Base-by-base conservation (phyloP, 2,888 invertebrate genomes). In the Thymelicus sylvestris region DNA sequence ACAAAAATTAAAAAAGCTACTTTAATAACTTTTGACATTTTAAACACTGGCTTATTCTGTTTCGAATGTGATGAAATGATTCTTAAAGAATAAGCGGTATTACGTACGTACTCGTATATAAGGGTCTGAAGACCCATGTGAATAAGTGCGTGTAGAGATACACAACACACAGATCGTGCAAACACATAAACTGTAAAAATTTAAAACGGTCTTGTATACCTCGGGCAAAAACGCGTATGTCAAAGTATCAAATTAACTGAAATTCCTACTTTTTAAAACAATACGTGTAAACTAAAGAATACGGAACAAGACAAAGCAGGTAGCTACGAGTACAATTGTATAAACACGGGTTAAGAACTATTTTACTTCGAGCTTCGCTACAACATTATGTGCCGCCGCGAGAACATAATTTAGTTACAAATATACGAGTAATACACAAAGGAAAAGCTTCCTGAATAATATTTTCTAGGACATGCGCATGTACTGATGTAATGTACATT, bases 401-500 rank as follows among this genome's bases (percentile, higher is more conserved):
- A 55, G 24, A 55, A 55, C 24, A 24, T 55, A 55, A 55, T 55
- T 55, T 24, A 24, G 55, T 55, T 55, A 24, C 24, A 55, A 52
- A 10, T 31, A 57, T 59, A n/a, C n/a, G n/a, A n/a, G n/a, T n/a
- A 59, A 59, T 59, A 39, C 39, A 39, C 39, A 63, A 38, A 63
- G 48, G 48, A 8, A 7, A 50, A 41, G 19, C 6, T 47, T 44
- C 48, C 15, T 66, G 57, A 47, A 66, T 57, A 52, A 66, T 57
- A 52, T 31, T 44, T 38, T 31, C 31, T 31, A 44, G 24, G 15
- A 66, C n/a, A 52, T 19, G 55, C 41, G 65, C 65, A 55, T 66
- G n/a, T 24, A 13, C 41, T 66, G 15, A 15, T 66, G 15, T 38
- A 13, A 64, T 47, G 59, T 47, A 44, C 57, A 68, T 57, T 68